phyloP scores from a whole-genome alignment of 2,113 vertebrate genomes.

The Lepus europaeus region DNA sequence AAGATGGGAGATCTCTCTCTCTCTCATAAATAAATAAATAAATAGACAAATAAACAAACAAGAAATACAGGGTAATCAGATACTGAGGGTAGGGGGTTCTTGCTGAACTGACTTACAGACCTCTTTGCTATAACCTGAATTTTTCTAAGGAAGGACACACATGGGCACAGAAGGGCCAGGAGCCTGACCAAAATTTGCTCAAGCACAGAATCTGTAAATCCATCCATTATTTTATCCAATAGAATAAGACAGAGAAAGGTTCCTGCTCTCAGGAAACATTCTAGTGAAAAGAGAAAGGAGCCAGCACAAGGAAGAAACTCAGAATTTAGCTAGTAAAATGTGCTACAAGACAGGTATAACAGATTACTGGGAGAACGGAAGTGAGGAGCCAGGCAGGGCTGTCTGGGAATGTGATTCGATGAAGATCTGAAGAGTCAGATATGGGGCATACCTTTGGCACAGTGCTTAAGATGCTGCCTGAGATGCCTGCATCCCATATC shows the following conservation, averaged over 20 bases:
- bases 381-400: not conserved
- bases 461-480: too few species aligned
- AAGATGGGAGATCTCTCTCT: too few species aligned
- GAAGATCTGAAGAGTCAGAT: not conserved
- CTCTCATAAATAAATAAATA: too few species aligned
- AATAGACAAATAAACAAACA: too few species aligned
- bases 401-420: not conserved
- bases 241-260: not conserved
- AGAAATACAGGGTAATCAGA: not conserved
- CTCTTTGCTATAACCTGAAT: not conserved
- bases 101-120: not conserved
- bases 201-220: not conserved
- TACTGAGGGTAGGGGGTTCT: not conserved
- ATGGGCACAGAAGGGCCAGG: not conserved
- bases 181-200: not conserved
- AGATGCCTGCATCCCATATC: too few species aligned
- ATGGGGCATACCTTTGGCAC: too few species aligned
- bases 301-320: not conserved
- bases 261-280: not conserved
- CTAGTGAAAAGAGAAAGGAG: not conserved
- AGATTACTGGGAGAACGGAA: fast-evolving
- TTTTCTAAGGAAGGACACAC: not conserved
- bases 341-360: not conserved
- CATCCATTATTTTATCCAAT: not conserved
- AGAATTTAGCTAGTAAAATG: not conserved